Evolutionary conservation across 2,113 vertebrate species (phyloP).

Genomic region (Paratilapia polleni): DNA sequence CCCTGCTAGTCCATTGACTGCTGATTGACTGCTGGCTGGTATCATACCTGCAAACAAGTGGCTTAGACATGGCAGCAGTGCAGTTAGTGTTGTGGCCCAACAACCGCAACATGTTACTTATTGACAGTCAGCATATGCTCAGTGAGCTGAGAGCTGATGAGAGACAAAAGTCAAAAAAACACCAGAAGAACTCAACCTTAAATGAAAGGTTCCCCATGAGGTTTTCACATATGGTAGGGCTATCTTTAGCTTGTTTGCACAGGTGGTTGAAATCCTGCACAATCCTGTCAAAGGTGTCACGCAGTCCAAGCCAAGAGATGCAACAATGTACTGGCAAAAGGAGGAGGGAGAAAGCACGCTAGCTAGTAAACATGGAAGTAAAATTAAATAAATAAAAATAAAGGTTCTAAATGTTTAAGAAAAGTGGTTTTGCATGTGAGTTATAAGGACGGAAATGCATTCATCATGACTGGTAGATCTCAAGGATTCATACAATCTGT

Average conservation of each 20-base stretch:
- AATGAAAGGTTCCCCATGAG: background rate
- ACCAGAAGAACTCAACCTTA: background rate
- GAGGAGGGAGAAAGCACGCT: no score
- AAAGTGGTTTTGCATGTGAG: background rate
- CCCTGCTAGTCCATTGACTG: background rate
- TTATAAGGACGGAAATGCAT: background rate
- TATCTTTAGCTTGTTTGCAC: accelerated
- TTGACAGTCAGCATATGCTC: background rate
- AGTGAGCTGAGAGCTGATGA: background rate
- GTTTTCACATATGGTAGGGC: background rate
- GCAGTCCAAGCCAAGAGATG: no score
- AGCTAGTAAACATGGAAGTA: background rate
- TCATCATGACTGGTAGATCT: background rate
- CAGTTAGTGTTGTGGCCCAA: background rate
- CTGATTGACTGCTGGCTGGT: background rate
- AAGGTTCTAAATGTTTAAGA: background rate
- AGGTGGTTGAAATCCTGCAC: no score
- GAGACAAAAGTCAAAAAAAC: background rate
- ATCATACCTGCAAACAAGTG: background rate
- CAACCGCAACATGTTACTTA: background rate
- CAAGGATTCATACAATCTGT: no score
- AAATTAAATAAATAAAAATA: no score
- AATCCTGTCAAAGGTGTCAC: background rate
- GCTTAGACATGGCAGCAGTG: background rate
- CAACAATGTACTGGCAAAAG: no score